Base-by-base conservation (phyloP, 1,140 invertebrate species). In the Chymomyza costata region DNA sequence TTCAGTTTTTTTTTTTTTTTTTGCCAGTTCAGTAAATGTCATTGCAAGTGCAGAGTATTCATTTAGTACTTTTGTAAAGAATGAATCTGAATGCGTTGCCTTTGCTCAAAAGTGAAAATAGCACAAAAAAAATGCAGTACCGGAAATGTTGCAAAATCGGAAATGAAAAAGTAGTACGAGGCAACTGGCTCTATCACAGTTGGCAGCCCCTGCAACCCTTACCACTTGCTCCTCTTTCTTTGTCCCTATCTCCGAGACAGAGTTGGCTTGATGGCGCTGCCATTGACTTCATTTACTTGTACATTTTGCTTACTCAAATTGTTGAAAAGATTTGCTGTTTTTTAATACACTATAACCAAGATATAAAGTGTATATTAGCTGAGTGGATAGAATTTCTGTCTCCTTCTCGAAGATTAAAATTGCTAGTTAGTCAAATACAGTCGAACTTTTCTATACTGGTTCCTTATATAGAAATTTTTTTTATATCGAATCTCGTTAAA, bases 81-180 rank as follows among this genome's bases (percentile, higher is more conserved):
- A 8, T 3, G 21, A 25, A 25, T 5, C 21, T 25, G 3, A 25
- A 5, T 25, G 21, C 3, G 21, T 25, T 25, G 3, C 21, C 17
- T 3, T 25, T 25, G 3, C 21, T 14, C 7, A 25, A 37, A 43
- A 40, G 32, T 17, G 8, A 38, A 21, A 10, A 38, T 19, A 30
- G 28, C 25, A 19, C 52, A 47, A 55, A 41, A 50, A 18, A 55
- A 48, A 21, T 21, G 31, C 53, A 49, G 38, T 28, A 40, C 18
- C 63, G 63, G 63, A 65, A 65, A 65, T 65, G 63, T 47, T 65
- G 13, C 37, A 35, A 65, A 65, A 65, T 65, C 61, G 63, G 62
- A 65, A 65, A 62, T 59, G 47, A 38, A 15, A 45, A 57, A 14
- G 15, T 35, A 40, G 43, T 46, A 40, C 31, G 52, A 64, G 45